Base-by-base conservation (phyloP, 2,888 invertebrate genomes). In the Epinotia ramella region DNA sequence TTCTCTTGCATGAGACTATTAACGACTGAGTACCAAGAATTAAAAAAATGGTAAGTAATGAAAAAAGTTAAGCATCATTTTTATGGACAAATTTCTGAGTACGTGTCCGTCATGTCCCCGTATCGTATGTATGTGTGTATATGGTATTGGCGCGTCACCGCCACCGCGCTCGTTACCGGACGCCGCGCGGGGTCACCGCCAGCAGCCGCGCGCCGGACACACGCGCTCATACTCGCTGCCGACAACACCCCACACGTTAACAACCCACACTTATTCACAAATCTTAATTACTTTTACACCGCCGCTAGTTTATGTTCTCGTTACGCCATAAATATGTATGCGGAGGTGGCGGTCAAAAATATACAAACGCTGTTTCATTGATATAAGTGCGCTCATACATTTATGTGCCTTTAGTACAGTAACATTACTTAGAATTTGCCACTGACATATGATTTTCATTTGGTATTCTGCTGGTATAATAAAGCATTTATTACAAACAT, bases 161-260 rank as follows among this genome's bases (percentile, higher is more conserved):
- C 24, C 3, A 28, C 20, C 20, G 20, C 65, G 79, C 60, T 79
- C 73, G 85, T 88, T 90, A 91, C 92, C 91, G 89, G 88, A 81
- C 80, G 83, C 62, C 85, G 88, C 89, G 88, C 79, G 79, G 83
- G 85, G 91, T 90, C 92, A 91, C 84, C 91, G 91, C 87, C 90
- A 87, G 84, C 89, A 85, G 80, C 86, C 88, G 87, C 89, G 89
- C 78, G 84, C 81, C 84, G 81, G 84, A 81, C 88, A 78, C 89
- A 90, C 88, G 88, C 91, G 90, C 90, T 86, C 91, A 88, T 90
- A 89, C 88, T 88, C 89, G 87, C 93, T 93, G 92, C 87, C 86
- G 82, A 90, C 86, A 91, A 86, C 85, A 87, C 84, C 76, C 76
- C 80, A 82, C 81, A 73, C 78, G 75, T 81, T 79, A 80, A 73